Conservation (phyloP, 2,888 invertebrate species). For the Cerastis rubricosa region DNA sequence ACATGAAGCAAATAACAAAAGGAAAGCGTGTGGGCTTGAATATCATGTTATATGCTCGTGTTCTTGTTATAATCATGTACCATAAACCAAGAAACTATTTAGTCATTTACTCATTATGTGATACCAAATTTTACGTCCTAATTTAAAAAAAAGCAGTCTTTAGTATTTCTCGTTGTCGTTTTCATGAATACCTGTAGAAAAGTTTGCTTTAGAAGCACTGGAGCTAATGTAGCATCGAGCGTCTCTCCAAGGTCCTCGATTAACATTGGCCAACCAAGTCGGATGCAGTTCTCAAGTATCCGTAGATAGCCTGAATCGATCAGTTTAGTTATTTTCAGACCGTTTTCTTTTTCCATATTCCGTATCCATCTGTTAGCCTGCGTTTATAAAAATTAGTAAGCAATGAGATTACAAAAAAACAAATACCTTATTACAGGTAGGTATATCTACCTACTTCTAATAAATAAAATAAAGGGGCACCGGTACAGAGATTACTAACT, state of each 20-base stretch:
- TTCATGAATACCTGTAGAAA: slow-evolving; percentile 91
- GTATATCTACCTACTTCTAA: too few relatives aligned
- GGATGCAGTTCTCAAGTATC: slow-evolving; percentile 95
- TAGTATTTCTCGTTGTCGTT: neutral
- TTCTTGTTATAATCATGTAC: neutral
- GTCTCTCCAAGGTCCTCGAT: slow-evolving; percentile 97
- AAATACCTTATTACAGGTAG: neutral
- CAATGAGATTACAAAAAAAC: neutral
- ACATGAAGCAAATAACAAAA: neutral
- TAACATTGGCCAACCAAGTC: slow-evolving; percentile 96
- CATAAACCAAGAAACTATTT: neutral
- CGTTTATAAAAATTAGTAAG: slow-evolving; percentile 18
- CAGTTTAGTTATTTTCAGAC: slow-evolving; percentile 94
- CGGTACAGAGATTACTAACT: too few relatives aligned
- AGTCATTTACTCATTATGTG: neutral
- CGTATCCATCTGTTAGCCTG: slow-evolving; percentile 98
- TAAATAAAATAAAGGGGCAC: too few relatives aligned
- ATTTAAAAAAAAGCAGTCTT: neutral
- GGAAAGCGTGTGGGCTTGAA: neutral
- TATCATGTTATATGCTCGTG: neutral
- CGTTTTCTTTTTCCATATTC: slow-evolving; percentile 95
- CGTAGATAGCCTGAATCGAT: slow-evolving; percentile 94
- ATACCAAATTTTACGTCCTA: neutral
- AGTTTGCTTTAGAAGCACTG: slow-evolving; percentile 95
- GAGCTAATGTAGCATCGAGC: slow-evolving; percentile 96